Base-by-base conservation (phyloP, 2,113 vertebrate genomes). In the Ranitomeya imitator region DNA sequence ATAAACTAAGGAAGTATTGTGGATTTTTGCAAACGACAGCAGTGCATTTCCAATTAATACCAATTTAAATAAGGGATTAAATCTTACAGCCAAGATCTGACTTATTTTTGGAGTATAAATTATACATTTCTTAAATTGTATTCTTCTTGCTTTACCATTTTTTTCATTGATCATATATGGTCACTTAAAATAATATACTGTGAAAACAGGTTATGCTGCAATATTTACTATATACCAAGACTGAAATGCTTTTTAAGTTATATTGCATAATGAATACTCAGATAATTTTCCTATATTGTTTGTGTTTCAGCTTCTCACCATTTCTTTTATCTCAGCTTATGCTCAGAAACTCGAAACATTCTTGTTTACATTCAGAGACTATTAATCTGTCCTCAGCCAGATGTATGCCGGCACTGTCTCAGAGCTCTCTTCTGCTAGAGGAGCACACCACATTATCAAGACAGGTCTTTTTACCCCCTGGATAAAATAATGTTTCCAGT, bases 1-100 rank as follows among this genome's bases (percentile, higher is more conserved):
- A 63, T 86, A 60, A 79, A 76, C 76, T 52, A 21, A 76, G 85
- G 74, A 67, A 79, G 37, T 55, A 78, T 57, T 86, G 31, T n/a
- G 18, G 59, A 63, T 78, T 79, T 84, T 86, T 65, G 67, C 74
- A 79, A 19, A 59, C 37, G 16, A 73, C 15, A 86, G n/a, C 7
- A 86, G 76, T 55, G 37, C n/a, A 77, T 51, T 26, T 67, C 12
- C 15, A 65, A 78, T 86, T 65, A 79, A 78, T 65, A 19, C 57
- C 63, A 85, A 21, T 37, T 60, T 81, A 61, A 81, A 61, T 81
- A 61, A 19, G 54, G 37, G 37, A 11, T 31, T 37, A 60, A 55
- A 23, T 67, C 55, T 55, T 55, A 15, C 10, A 77, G 18, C 52
- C 10, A 16, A 21, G 7, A 7, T 19, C 19, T 77, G 57, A 52